phyloP scores from a whole-genome alignment of 2,888 invertebrate species.

The Drosophila birchii region DNA sequence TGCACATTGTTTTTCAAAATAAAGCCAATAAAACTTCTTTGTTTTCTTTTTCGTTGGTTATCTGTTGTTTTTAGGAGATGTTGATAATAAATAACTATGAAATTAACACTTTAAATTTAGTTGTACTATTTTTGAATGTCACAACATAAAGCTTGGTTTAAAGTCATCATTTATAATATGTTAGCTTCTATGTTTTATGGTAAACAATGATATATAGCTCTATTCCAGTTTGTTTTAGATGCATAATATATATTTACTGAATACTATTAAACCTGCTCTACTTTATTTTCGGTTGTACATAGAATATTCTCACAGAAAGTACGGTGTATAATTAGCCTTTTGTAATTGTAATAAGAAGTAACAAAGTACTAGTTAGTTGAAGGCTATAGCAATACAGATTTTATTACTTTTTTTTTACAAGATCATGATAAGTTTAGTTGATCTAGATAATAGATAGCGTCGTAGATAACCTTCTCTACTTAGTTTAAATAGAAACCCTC shows the following conservation, averaged over 20 bases:
- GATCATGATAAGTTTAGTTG: background rate
- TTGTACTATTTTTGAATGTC: background rate
- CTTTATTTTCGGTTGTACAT: background rate
- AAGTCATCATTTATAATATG: too few relatives aligned
- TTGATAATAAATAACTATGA: background rate
- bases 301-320: background rate
- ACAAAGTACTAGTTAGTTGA: background rate
- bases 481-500: background rate
- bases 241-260: background rate
- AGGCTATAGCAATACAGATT: background rate
- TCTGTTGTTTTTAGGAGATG: background rate
- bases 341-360: background rate
- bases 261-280: background rate
- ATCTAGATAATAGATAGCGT: background rate
- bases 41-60: background rate
- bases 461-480: background rate
- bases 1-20: slow-evolving; percentile 1
- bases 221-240: too few relatives aligned
- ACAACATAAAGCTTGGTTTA: background rate
- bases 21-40: background rate
- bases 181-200: background rate
- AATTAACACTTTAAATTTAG: background rate
- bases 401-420: background rate
- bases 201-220: too few relatives aligned
- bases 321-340: background rate